Evolutionary conservation across 2,888 invertebrate species (phyloP).

Genomic region (Eucera pruinosa): DNA sequence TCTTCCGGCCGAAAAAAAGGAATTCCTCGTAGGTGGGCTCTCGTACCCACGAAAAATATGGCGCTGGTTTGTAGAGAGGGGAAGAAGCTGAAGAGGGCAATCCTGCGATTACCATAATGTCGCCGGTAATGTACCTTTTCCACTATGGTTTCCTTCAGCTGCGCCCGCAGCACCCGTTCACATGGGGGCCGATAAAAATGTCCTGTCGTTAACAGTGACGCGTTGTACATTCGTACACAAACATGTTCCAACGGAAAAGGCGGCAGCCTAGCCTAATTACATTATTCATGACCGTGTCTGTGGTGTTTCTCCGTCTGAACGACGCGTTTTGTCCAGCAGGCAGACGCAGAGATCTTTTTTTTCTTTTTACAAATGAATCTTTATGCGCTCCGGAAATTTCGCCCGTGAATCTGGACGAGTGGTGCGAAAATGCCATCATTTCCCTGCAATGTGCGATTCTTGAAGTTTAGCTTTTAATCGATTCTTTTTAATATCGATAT

Average conservation of each 20-base stretch:
- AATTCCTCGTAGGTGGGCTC: conserved; percentile 43
- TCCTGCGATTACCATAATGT: conserved; percentile 64
- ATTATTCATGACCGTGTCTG: conserved; percentile 77
- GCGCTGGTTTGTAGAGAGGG: not conserved
- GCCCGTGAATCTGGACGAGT: not conserved
- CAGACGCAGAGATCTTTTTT: not conserved
- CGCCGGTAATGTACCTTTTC: conserved; percentile 63
- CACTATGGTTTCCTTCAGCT: conserved; percentile 79
- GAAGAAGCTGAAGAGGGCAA: conserved; percentile 40
- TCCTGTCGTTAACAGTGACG: conserved; percentile 72
- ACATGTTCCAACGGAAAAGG: conserved; percentile 68
- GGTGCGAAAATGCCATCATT: not conserved
- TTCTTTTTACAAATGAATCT: conserved; percentile 13
- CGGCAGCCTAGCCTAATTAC: conserved; percentile 73
- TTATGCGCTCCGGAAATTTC: conserved; percentile 16
- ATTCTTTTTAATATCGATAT: not conserved
- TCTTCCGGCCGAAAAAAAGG: conserved; percentile 24
- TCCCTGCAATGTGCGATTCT: not conserved
- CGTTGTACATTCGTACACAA: conserved; percentile 67
- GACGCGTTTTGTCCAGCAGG: conserved; percentile 29
- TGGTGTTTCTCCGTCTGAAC: conserved; percentile 35
- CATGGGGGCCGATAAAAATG: conserved; percentile 80
- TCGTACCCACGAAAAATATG: conserved; percentile 22
- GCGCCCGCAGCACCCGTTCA: conserved; percentile 80
- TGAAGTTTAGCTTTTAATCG: not conserved